Base-by-base conservation (phyloP, 2,113 vertebrate species). In the Aptenodytes forsteri region DNA sequence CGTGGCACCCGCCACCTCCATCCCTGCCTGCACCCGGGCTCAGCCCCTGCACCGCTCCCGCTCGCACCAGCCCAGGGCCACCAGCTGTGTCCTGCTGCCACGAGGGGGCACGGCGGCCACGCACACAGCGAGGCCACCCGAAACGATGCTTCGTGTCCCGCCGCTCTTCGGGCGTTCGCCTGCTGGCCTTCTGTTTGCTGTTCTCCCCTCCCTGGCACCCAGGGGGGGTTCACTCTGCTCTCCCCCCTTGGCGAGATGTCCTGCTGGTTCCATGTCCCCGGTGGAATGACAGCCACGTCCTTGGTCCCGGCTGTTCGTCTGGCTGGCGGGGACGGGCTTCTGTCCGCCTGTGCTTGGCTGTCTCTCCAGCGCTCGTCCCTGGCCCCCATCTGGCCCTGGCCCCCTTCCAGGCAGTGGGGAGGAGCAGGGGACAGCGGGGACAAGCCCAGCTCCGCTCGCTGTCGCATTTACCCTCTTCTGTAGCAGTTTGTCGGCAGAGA, bases 71-170 rank as follows among this genome's bases (percentile, higher is more conserved):
- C 66, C 76, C n/a, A 0, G 49, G 40, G 70, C 62, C 84, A 75
- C 59, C 42, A 56, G 38, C 72, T 29, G 38, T 77, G 92, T 56
- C 47, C 44, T 56, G 86, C 93, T 83, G 94, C 96, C 96, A 96
- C 96, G 92, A 97, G 96, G 96, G 94, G 96, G 96, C 96, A 97
- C 55, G 78, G 56, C 40, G 58, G 83, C 86, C 95, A 94, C 96
- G 15, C 32, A 18, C 40, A 83, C 6, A 4, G 40, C 5, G 16
- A 42, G 71, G 89, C 67, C 93, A 80, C 64, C 47, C 40, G 0
- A 14, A 25, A 26, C 5, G 7, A 20, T 3, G 5, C 15, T 9
- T 23, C 11, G 2, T 2, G 46, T 62, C 69, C 54, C 3, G 4
- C 30, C 1, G 3, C 38, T 38, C 64, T 20, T 19, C 11, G 2